Percentiles rank a stretch among this genome's conserved stretches.
Conservation (phyloP, 2,888 invertebrate genomes). For the Tetropium fuscum region DNA sequence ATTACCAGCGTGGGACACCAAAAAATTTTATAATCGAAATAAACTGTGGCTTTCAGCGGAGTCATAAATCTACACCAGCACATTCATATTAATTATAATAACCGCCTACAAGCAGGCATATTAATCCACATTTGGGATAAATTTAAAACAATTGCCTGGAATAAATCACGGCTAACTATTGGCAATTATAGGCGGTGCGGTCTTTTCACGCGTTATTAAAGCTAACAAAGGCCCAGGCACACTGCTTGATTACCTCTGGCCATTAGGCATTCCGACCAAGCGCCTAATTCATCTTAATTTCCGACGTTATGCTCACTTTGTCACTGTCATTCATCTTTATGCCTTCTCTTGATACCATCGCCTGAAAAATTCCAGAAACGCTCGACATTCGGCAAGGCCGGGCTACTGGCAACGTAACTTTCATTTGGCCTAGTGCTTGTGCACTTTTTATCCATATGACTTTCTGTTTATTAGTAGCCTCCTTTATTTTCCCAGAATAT, state of each 20-base stretch:
- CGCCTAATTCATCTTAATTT: constrained; percentile 61
- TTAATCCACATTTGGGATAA: not conserved
- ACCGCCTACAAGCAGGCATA: too few species aligned
- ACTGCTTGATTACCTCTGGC: constrained; percentile 14
- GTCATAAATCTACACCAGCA: too few species aligned
- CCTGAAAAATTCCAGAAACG: constrained; percentile 28
- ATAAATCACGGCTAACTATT: constrained; percentile 18
- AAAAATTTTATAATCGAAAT: too few species aligned
- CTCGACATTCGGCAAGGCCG: not conserved
- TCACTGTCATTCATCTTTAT: constrained; percentile 56
- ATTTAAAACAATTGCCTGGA: constrained; percentile 5
- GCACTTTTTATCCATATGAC: too few species aligned
- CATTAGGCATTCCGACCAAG: constrained; percentile 15
- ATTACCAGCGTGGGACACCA: too few species aligned
- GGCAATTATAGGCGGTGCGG: constrained; percentile 19
- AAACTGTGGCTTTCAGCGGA: too few species aligned
- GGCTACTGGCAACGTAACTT: too few species aligned
- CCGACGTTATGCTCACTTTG: constrained; percentile 59
- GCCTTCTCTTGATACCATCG: constrained; percentile 44
- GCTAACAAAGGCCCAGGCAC: constrained; percentile 6
- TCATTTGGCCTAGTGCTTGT: too few species aligned
- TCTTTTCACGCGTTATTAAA: constrained; percentile 16
- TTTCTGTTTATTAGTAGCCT: too few species aligned
- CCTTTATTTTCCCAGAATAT: too few species aligned
- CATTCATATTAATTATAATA: too few species aligned